Evolutionary conservation across 1,140 invertebrate species (phyloP).

Genomic region (Drosophila guanche): DNA sequence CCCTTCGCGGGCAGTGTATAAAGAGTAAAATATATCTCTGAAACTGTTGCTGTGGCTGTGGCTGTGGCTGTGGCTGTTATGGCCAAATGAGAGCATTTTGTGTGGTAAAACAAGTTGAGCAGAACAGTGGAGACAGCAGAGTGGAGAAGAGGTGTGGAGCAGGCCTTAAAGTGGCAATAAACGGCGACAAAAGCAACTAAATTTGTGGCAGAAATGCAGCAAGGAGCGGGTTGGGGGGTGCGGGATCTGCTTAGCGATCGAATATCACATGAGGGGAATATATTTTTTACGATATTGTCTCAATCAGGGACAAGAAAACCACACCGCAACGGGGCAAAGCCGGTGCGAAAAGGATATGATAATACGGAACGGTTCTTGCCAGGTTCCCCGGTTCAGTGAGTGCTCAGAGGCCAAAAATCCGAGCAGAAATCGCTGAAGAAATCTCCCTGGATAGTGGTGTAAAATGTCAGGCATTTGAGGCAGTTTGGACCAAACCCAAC

Average conservation of each 20-base stretch:
- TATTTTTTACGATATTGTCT: slow-evolving; percentile 75
- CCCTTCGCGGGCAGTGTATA: no score
- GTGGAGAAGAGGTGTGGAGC: neutral
- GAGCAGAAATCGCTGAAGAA: slow-evolving; percentile 25
- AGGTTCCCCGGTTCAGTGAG: neutral
- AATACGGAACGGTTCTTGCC: neutral
- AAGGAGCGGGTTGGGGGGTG: no score
- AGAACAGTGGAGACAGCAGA: slow-evolving; percentile 31
- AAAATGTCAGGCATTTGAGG: slow-evolving; percentile 73
- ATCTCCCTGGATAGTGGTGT: slow-evolving; percentile 51
- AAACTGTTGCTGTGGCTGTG: neutral
- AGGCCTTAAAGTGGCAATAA: slow-evolving; percentile 49
- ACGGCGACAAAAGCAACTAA: slow-evolving; percentile 75
- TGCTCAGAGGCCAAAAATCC: slow-evolving; percentile 2
- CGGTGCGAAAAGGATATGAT: neutral
- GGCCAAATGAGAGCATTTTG: slow-evolving; percentile 76
- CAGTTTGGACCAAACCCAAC: slow-evolving; percentile 31
- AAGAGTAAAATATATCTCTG: no score
- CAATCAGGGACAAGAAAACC: slow-evolving; percentile 49
- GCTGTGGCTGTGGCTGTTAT: slow-evolving; percentile 27
- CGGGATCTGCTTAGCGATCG: slow-evolving; percentile 43
- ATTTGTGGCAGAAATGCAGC: slow-evolving; percentile 44
- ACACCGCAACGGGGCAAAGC: neutral
- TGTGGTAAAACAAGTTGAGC: slow-evolving; percentile 79
- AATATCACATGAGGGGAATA: slow-evolving; percentile 64